phyloP scores from a whole-genome alignment of 2,797 vertebrate genomes.

The Gallinago solitaria region DNA sequence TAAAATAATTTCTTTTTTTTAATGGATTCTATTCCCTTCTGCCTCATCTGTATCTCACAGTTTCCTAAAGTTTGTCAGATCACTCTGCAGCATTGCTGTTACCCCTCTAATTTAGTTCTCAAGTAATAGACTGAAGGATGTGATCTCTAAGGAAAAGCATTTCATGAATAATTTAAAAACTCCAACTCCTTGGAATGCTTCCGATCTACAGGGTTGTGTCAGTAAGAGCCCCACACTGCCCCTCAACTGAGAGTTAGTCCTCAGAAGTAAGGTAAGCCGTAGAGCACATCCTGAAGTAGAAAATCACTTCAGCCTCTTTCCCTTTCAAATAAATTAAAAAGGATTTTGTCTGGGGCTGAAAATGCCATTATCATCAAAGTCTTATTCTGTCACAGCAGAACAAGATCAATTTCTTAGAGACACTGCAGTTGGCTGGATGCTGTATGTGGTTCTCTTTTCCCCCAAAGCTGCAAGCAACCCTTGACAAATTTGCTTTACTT shows the following conservation, averaged over 20 bases:
- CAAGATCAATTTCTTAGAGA: conserved; percentile 54
- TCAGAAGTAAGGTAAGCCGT: not conserved
- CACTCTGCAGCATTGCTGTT: not conserved
- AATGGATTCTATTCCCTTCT: not conserved
- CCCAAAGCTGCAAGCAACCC: not conserved
- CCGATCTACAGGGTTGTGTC: not conserved
- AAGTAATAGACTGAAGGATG: not conserved
- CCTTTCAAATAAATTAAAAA: conserved; percentile 58
- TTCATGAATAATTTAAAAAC: conserved; percentile 22
- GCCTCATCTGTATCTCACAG: not conserved
- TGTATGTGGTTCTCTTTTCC: not conserved
- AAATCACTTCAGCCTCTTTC: conserved; percentile 29
- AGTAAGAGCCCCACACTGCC: not conserved
- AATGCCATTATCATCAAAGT: conserved; percentile 64
- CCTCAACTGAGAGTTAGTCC: not conserved
- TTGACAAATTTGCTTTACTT: conserved; percentile 30
- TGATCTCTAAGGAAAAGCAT: not conserved
- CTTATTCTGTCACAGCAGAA: conserved; percentile 53
- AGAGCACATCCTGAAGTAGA: not conserved
- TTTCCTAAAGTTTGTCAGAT: not conserved
- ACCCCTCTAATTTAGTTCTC: not conserved
- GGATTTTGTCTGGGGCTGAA: conserved; percentile 54
- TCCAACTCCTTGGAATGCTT: not conserved
- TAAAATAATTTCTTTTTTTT: not conserved
- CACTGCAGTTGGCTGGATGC: not conserved